Conservation (phyloP, 2,888 invertebrate genomes). For the Aphrophora alni region DNA sequence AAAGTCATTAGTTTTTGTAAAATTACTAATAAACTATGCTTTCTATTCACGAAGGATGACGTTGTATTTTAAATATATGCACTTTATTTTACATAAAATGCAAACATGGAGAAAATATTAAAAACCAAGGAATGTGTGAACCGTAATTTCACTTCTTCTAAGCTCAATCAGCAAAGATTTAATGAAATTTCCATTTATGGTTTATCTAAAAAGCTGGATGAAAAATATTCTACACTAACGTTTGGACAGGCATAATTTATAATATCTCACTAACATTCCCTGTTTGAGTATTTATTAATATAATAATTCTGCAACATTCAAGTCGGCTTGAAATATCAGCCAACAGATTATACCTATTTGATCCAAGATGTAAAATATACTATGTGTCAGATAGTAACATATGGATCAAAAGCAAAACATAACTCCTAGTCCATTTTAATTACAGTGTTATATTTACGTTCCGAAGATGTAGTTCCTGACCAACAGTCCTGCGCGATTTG, state of each 20-base stretch:
- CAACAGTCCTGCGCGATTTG: background rate
- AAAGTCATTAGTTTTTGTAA: no score
- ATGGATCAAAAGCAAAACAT: background rate
- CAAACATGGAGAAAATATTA: no score
- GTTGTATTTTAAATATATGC: no score
- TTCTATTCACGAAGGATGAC: no score
- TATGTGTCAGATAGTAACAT: background rate
- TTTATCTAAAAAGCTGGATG: background rate
- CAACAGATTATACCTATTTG: background rate
- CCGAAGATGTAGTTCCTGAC: background rate
- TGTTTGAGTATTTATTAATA: background rate
- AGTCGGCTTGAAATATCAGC: background rate
- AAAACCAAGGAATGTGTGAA: background rate
- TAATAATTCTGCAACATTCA: no score
- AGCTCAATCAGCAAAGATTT: background rate
- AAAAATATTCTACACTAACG: background rate
- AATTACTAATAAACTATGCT: no score
- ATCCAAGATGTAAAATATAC: background rate
- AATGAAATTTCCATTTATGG: background rate
- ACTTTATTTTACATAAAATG: no score
- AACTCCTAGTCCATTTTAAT: background rate
- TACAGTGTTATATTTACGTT: background rate
- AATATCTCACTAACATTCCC: background rate
- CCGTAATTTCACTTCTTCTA: background rate
- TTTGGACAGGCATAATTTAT: background rate